A percentile compares a stretch with the other conserved stretches of the same genome.
Evolutionary conservation across 2,888 invertebrate species (phyloP).

Genomic region (Chrysina gloriosa): DNA sequence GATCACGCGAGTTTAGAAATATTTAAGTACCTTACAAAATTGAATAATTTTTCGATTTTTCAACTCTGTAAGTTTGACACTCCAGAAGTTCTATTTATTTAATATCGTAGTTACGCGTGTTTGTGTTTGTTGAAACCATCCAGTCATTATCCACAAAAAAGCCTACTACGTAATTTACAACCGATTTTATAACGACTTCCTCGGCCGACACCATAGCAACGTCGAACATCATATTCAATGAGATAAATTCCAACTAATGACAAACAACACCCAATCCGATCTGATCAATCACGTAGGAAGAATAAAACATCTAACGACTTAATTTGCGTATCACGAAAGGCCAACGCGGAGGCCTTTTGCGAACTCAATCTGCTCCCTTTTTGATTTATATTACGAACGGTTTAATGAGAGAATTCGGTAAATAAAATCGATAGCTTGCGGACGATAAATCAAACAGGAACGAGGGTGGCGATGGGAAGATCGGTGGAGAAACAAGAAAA

Average conservation of each 20-base stretch:
- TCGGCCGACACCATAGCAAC: neutral
- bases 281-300: constrained; percentile 11
- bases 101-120: too few relatives aligned
- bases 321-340: constrained; percentile 21
- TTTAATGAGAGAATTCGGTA: constrained; percentile 17
- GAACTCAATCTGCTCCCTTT: constrained; percentile 23
- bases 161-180: neutral
- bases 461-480: neutral
- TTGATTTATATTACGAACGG: constrained; percentile 25
- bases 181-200: neutral
- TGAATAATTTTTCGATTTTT: too few relatives aligned
- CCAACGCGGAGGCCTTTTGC: constrained; percentile 28
- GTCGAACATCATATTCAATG: neutral
- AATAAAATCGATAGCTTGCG: constrained; percentile 24
- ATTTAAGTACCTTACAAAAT: too few relatives aligned
- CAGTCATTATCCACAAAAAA: neutral
- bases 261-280: constrained; percentile 16
- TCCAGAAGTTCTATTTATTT: too few relatives aligned
- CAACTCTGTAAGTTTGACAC: too few relatives aligned
- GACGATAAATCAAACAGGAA: constrained; percentile 25
- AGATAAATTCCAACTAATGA: neutral
- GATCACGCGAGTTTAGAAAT: too few relatives aligned
- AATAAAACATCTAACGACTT: constrained; percentile 31
- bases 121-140: too few relatives aligned
- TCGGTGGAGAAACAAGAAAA: constrained; percentile 7